These are phyloP conservation scores for Atopsyche davidsoni DNA, from an alignment of 1,140 invertebrate genomes.

Conservation along the genomic window DNA sequence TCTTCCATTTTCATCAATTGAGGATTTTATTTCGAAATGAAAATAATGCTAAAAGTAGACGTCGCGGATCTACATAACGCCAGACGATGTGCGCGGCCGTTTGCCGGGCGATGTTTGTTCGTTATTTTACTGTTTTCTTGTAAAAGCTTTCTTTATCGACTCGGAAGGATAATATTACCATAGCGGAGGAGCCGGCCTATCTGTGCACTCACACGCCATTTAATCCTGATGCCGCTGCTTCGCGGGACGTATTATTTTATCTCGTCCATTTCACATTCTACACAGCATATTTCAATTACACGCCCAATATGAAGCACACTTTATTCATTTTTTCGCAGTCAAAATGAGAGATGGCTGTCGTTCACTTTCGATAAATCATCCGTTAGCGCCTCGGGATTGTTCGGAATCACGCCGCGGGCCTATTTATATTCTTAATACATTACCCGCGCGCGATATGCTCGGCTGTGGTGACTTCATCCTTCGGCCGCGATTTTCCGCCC, in stretches of 20 bases:
- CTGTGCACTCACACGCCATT: conserved; percentile 2
- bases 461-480: too few species aligned
- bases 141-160: not conserved
- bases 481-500: too few species aligned
- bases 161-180: conserved; percentile 2
- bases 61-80: too few species aligned
- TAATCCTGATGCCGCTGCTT: conserved; percentile 1
- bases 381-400: too few species aligned
- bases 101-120: too few species aligned
- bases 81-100: too few species aligned
- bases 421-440: too few species aligned
- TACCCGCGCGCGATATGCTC: too few species aligned
- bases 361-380: conserved; percentile 17
- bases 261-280: conserved; percentile 7
- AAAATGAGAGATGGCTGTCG: conserved; percentile 9
- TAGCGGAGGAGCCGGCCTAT: conserved; percentile 1
- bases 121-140: not conserved
- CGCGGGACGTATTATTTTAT: conserved; percentile 5
- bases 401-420: too few species aligned
- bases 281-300: conserved; percentile 20
- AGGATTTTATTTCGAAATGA: too few species aligned
- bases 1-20: too few species aligned
- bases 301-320: conserved; percentile 18
- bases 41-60: too few species aligned
- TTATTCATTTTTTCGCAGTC: conserved; percentile 6